Conservation (phyloP, 2,888 invertebrate genomes). For the Brassicogethes aeneus region DNA sequence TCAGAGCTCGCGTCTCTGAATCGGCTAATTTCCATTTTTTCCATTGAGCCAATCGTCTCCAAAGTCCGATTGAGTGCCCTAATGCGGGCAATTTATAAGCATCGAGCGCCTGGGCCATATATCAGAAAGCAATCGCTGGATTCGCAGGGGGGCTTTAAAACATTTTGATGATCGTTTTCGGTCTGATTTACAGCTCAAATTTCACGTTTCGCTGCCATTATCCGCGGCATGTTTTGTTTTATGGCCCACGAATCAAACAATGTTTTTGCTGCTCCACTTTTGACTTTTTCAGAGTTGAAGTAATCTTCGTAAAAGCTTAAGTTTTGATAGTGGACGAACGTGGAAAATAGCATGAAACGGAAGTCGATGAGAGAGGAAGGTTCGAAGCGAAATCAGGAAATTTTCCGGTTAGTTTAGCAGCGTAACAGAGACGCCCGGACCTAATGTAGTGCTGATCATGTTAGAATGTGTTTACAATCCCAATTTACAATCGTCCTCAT, state of each 20-base stretch:
- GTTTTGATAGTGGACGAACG: no score
- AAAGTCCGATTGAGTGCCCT: conserved; percentile 32
- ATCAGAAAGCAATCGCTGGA: conserved; percentile 41
- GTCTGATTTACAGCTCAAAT: conserved; percentile 37
- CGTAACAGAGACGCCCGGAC: conserved; percentile 38
- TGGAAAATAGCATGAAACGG: no score
- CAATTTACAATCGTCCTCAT: conserved; percentile 42
- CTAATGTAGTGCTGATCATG: conserved; percentile 45
- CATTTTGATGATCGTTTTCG: conserved; percentile 37
- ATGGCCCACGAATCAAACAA: conserved; percentile 7
- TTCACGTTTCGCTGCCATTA: conserved; percentile 26
- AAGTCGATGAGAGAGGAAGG: no score
- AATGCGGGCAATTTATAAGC: conserved; percentile 41
- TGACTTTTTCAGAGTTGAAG: no score
- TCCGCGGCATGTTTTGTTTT: conserved; percentile 22
- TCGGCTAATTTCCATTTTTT: conserved; percentile 16
- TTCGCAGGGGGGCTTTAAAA: conserved; percentile 42
- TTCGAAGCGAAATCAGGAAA: background rate
- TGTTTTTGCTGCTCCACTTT: background rate
- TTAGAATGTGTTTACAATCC: conserved; percentile 44
- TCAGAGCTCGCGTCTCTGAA: background rate
- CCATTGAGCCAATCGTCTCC: conserved; percentile 22
- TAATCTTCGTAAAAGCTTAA: no score
- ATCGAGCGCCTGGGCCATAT: conserved; percentile 38
- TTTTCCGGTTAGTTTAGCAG: conserved; percentile 40